Evolutionary conservation across 2,797 vertebrate genomes (phyloP).

Genomic region (Scarus forsteni): DNA sequence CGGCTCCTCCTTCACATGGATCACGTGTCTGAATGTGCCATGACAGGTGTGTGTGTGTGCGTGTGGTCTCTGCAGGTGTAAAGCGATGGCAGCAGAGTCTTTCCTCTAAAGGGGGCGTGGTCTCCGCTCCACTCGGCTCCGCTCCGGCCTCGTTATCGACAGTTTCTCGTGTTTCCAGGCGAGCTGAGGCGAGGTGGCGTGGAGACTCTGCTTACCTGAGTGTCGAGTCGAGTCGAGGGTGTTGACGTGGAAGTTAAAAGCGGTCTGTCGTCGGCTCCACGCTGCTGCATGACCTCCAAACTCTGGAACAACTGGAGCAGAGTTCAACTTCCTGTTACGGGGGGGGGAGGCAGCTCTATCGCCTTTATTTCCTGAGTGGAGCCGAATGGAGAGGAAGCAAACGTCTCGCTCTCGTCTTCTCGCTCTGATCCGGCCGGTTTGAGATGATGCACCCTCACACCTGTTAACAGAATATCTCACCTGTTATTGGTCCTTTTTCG

Average conservation of each 20-base stretch:
- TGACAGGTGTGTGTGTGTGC: slow-evolving; percentile 17
- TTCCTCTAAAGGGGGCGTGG: neutral
- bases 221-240: too few species aligned
- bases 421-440: neutral
- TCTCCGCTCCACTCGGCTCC: neutral
- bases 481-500: too few species aligned
- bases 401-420: neutral
- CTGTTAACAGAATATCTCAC: neutral
- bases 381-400: neutral
- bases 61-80: slow-evolving; percentile 1
- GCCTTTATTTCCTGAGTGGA: neutral
- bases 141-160: too few species aligned
- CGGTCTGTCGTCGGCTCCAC: too few species aligned
- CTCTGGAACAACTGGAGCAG: too few species aligned
- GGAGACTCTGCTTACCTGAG: too few species aligned
- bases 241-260: too few species aligned
- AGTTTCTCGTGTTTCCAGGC: too few species aligned
- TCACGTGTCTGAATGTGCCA: slow-evolving; percentile 39
- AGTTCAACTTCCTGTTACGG: too few species aligned
- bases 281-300: too few species aligned
- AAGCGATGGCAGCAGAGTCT: slow-evolving; percentile 29
- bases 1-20: slow-evolving; percentile 21
- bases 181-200: too few species aligned
- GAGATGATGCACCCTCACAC: slow-evolving; percentile 2
- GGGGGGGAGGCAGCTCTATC: neutral